Conservation (phyloP, 2,113 vertebrate genomes). For the Charadrius vociferus region DNA sequence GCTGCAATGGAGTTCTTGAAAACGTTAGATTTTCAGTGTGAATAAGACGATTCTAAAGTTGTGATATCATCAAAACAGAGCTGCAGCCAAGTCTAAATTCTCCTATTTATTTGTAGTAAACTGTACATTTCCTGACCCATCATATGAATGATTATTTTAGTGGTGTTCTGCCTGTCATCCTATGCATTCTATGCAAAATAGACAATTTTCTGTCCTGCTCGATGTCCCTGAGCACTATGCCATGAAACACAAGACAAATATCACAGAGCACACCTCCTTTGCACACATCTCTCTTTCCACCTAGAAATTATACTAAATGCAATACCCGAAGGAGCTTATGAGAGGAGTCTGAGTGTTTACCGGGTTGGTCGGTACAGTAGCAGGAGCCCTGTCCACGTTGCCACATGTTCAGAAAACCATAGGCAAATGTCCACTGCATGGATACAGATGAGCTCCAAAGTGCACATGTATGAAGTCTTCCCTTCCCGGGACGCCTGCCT, state of each 20-base stretch:
- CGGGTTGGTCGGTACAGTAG: background rate
- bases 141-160: background rate
- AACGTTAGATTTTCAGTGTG: background rate
- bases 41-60: background rate
- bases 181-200: background rate
- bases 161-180: background rate
- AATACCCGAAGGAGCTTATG: background rate
- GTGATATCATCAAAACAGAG: background rate
- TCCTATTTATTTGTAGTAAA: background rate
- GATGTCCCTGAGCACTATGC: background rate
- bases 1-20: background rate
- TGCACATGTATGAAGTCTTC: background rate
- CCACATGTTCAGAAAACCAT: background rate
- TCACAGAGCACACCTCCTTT: background rate
- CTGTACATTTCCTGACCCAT: background rate
- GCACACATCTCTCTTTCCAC: background rate
- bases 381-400: background rate
- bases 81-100: background rate
- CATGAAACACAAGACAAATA: background rate
- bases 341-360: background rate
- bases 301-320: background rate
- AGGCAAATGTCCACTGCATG: background rate
- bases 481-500: background rate
- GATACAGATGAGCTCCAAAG: background rate
- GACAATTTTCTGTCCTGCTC: background rate